Evolutionary conservation across 2,888 invertebrate species (phyloP).

Genomic region (Ochlodes sylvanus): DNA sequence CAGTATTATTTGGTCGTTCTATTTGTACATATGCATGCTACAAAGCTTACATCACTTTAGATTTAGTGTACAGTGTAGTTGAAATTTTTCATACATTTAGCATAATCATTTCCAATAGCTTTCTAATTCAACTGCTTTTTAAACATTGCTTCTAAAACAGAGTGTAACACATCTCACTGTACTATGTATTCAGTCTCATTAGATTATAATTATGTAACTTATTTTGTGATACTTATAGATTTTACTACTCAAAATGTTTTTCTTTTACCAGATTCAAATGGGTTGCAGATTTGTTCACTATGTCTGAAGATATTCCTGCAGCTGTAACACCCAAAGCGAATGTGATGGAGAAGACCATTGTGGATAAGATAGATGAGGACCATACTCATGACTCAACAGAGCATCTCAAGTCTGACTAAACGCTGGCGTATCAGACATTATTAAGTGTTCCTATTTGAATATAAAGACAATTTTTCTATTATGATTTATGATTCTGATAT

Average conservation of each 20-base stretch:
- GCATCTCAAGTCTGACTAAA: conserved; percentile 47
- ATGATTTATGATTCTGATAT: neutral
- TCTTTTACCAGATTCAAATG: conserved; percentile 70
- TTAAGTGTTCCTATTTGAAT: conserved; percentile 5
- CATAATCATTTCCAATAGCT: conserved; percentile 37
- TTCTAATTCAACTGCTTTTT: conserved; percentile 36
- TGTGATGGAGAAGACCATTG: conserved; percentile 51
- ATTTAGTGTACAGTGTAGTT: neutral
- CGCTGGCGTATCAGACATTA: neutral
- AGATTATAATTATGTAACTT: conserved; percentile 42
- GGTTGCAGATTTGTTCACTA: conserved; percentile 67
- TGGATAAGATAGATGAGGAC: conserved; percentile 46
- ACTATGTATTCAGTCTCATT: conserved; percentile 59
- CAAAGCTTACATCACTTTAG: neutral
- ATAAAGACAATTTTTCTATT: neutral
- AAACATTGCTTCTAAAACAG: conserved; percentile 23
- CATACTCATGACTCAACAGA: conserved; percentile 34
- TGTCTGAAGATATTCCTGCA: conserved; percentile 54
- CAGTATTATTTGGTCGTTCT: neutral
- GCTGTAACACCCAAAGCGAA: conserved; percentile 47
- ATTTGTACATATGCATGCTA: conserved; percentile 2
- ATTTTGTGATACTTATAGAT: neutral
- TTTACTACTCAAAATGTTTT: conserved; percentile 21
- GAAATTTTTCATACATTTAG: neutral
- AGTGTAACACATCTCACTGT: conserved; percentile 18